Evolutionary conservation across 2,888 invertebrate species (phyloP).

Genomic region (Netelia virgata): DNA sequence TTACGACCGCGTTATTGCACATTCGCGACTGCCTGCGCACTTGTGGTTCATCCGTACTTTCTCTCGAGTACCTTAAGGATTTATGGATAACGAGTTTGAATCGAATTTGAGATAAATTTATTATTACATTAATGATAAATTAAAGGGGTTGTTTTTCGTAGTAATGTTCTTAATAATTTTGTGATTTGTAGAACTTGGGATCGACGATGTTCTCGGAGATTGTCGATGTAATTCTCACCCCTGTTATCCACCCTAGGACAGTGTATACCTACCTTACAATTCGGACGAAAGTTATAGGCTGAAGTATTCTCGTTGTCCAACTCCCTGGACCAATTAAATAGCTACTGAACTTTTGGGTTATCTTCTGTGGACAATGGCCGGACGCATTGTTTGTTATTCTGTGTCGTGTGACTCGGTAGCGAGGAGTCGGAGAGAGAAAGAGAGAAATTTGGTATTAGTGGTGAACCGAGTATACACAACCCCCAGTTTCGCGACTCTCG

Average conservation of each 20-base stretch:
- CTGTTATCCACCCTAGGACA: conserved; percentile 15
- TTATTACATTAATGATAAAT: too few relatives aligned
- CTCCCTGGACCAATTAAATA: conserved; percentile 73
- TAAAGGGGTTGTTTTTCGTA: neutral
- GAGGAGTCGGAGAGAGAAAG: conserved; percentile 24
- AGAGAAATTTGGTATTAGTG: conserved; percentile 4
- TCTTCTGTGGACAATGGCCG: conserved; percentile 66
- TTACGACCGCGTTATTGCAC: conserved; percentile 12
- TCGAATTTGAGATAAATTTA: neutral
- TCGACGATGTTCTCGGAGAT: conserved; percentile 10
- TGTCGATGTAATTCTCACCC: conserved; percentile 20
- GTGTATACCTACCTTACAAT: conserved; percentile 18
- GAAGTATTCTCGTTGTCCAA: conserved; percentile 61
- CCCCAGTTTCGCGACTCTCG: conserved; percentile 8
- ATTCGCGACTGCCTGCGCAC: neutral
- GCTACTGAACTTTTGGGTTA: conserved; percentile 74
- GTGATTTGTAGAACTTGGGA: neutral
- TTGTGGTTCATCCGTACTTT: neutral
- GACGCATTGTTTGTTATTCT: conserved; percentile 52
- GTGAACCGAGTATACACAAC: neutral
- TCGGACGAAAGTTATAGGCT: conserved; percentile 51
- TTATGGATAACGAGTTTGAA: neutral
- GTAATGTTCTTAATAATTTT: neutral
- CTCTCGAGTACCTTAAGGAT: neutral
- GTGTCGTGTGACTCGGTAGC: conserved; percentile 33